phyloP scores from a whole-genome alignment of 92 coral and sea anemone genomes.

The Phenganax stokvisi region DNA sequence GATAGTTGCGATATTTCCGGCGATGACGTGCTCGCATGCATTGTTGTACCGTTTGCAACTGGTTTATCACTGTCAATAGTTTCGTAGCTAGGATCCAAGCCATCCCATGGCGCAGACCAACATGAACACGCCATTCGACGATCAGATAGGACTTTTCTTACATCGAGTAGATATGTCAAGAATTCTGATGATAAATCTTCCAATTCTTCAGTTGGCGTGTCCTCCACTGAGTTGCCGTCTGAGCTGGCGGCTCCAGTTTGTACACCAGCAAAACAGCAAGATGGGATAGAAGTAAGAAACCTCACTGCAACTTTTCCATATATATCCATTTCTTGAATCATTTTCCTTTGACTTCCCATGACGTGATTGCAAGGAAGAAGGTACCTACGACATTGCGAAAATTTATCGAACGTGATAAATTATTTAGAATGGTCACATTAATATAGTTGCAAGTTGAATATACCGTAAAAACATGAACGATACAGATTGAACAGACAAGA shows the following conservation, averaged over 20 bases:
- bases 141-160: constrained; percentile 66
- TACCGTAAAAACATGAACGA: too few relatives aligned
- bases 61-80: constrained; percentile 8
- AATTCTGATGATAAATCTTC: constrained; percentile 57
- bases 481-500: too few relatives aligned
- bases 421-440: background rate
- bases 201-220: constrained; percentile 46
- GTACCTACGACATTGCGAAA: constrained; percentile 49
- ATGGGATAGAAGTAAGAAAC: constrained; percentile 83
- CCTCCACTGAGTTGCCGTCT: constrained; percentile 59
- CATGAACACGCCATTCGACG: constrained; percentile 80
- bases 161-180: constrained; percentile 84
- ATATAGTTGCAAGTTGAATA: too few relatives aligned
- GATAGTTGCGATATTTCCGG: constrained; percentile 27
- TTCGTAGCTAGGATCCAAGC: constrained; percentile 69
- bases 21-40: constrained; percentile 18
- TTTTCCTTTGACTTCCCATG: constrained; percentile 84
- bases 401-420: background rate
- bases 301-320: constrained; percentile 96
- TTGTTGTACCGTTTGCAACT: constrained; percentile 14
- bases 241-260: background rate
- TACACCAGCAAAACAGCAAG: constrained; percentile 55
- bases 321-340: constrained; percentile 82
- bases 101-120: constrained; percentile 88
- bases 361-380: constrained; percentile 91